Evolutionary conservation across 2,113 vertebrate genomes (phyloP).

Genomic region (Willisornis vidua): DNA sequence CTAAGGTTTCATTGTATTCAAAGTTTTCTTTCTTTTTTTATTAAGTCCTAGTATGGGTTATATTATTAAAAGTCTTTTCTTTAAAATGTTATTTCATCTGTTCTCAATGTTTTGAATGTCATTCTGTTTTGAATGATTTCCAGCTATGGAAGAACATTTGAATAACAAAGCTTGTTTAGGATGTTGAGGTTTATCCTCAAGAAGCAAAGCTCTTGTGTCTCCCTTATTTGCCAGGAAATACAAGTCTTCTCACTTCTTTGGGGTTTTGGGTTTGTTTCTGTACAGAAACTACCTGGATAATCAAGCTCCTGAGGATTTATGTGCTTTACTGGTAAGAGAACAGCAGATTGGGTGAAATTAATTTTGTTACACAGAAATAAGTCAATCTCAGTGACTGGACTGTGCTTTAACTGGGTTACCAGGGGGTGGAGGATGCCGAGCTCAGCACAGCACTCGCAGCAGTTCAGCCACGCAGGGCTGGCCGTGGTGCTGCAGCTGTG

Average conservation of each 20-base stretch:
- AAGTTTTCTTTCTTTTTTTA: background rate
- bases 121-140: background rate
- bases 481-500: too few species aligned
- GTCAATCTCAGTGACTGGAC: rapidly evolving
- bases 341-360: background rate
- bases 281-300: background rate
- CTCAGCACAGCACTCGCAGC: background rate
- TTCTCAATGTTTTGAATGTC: background rate
- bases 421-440: rapidly evolving
- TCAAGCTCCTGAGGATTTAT: background rate
- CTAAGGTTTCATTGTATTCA: background rate
- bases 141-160: background rate
- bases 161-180: background rate
- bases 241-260: background rate
- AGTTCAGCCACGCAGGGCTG: too few species aligned
- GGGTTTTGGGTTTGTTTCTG: background rate
- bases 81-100: background rate
- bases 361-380: background rate
- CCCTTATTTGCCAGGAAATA: background rate
- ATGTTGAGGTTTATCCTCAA: background rate
- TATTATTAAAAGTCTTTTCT: background rate
- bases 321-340: background rate
- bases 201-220: background rate
- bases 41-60: background rate
- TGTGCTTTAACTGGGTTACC: rapidly evolving